These are phyloP conservation scores for Branchinecta sandiegonensis DNA, from an alignment of 2,888 invertebrate species.

Conservation along the genomic window DNA sequence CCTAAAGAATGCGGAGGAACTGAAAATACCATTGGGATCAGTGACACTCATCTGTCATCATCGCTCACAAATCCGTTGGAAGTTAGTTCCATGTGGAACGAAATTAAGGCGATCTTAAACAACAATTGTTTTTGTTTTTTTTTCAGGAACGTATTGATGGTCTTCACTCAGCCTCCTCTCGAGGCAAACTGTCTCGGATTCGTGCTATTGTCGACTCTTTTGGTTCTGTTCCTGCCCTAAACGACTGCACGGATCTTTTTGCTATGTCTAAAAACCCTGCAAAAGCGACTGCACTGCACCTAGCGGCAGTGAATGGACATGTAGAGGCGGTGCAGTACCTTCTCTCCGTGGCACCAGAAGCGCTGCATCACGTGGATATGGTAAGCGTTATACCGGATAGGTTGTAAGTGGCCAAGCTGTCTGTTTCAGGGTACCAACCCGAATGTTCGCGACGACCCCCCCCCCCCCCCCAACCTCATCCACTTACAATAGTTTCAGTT, in stretches of 20 bases:
- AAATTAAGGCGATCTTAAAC: no score
- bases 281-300: not conserved
- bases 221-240: not conserved
- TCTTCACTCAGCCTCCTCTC: not conserved
- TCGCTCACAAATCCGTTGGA: no score
- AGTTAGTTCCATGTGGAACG: no score
- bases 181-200: constrained; percentile 2
- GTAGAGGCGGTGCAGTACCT: not conserved
- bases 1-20: no score
- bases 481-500: no score
- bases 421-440: no score
- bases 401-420: no score
- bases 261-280: not conserved
- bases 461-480: no score
- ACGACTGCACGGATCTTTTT: not conserved
- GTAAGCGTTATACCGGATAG: not conserved
- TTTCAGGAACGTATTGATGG: constrained; percentile 8
- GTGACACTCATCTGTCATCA: no score
- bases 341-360: not conserved
- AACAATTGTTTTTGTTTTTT: not conserved
- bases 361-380: not conserved
- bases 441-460: no score
- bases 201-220: not conserved
- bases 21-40: no score
- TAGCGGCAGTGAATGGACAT: constrained; percentile 8